phyloP scores from a whole-genome alignment of 2,113 vertebrate genomes.

The Haplotaxodon microlepis region DNA sequence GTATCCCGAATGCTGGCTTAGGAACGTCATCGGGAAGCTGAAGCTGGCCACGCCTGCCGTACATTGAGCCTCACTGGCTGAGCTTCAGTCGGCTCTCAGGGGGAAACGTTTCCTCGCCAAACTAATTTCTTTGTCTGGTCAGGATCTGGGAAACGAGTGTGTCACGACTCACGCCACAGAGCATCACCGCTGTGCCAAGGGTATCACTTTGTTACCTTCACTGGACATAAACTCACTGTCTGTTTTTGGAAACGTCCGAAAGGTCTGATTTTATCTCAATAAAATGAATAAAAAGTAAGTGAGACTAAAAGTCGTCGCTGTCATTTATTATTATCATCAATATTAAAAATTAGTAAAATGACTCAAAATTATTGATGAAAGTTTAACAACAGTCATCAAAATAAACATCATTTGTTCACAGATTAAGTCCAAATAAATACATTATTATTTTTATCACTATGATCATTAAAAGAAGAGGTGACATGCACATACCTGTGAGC shows the following conservation, averaged over 20 bases:
- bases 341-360: not conserved
- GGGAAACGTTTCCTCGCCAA: not conserved
- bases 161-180: not conserved
- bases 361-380: not conserved
- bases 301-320: not conserved
- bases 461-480: fast-evolving
- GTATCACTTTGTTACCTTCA: not conserved
- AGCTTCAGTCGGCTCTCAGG: not conserved
- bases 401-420: not conserved
- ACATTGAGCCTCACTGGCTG: not conserved
- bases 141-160: not conserved
- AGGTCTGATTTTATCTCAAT: not conserved
- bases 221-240: not conserved
- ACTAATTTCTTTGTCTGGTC: not conserved
- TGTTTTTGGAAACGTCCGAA: not conserved
- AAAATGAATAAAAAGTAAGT: not conserved
- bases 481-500: not conserved
- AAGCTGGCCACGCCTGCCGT: not conserved
- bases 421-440: not conserved
- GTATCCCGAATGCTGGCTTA: not conserved
- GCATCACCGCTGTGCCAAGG: not conserved
- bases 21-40: not conserved
- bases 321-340: fast-evolving
- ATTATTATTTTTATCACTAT: not conserved
- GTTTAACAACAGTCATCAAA: not conserved